These are phyloP conservation scores for Beroe forskalii DNA, from an alignment of 37 sponge, comb jelly and placozoan species.

Conservation along the genomic window DNA sequence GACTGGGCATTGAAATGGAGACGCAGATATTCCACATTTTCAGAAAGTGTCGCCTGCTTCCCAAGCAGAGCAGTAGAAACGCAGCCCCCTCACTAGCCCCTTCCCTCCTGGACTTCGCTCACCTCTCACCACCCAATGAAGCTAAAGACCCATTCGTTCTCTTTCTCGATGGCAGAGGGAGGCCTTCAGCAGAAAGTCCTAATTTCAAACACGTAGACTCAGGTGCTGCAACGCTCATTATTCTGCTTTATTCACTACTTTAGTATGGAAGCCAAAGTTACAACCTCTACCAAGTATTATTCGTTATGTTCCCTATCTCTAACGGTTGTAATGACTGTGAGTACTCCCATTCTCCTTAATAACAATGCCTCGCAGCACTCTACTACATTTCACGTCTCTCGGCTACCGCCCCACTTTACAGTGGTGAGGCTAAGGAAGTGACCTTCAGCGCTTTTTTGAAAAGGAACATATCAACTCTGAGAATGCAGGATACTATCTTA, in stretches of 20 bases:
- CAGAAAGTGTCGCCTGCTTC: conserved; percentile 45
- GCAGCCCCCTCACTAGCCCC: background rate
- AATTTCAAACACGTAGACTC: conserved; percentile 21
- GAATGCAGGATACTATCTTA: too few species aligned
- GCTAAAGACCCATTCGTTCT: conserved; percentile 39
- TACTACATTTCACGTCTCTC: conserved; percentile 30
- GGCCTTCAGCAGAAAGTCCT: conserved; percentile 32
- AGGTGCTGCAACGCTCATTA: too few species aligned
- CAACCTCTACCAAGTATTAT: too few species aligned
- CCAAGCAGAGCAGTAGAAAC: background rate
- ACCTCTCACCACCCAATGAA: conserved; percentile 20
- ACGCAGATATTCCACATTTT: conserved; percentile 65
- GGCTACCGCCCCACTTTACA: conserved; percentile 43
- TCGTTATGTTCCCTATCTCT: too few species aligned
- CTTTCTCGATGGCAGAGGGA: conserved; percentile 38
- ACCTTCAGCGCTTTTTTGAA: background rate
- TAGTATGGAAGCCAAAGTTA: too few species aligned
- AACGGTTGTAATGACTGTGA: too few species aligned
- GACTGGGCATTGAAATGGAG: conserved; percentile 45
- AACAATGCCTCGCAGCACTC: background rate
- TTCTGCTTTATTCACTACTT: too few species aligned
- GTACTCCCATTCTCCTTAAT: too few species aligned
- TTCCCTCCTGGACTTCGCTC: background rate
- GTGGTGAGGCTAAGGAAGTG: background rate
- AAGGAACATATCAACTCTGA: background rate